Evolutionary conservation across 2,113 vertebrate species (phyloP), one percentile per base, ranked within the genome.

Genomic region (Phyllopteryx taeniolatus): DNA sequence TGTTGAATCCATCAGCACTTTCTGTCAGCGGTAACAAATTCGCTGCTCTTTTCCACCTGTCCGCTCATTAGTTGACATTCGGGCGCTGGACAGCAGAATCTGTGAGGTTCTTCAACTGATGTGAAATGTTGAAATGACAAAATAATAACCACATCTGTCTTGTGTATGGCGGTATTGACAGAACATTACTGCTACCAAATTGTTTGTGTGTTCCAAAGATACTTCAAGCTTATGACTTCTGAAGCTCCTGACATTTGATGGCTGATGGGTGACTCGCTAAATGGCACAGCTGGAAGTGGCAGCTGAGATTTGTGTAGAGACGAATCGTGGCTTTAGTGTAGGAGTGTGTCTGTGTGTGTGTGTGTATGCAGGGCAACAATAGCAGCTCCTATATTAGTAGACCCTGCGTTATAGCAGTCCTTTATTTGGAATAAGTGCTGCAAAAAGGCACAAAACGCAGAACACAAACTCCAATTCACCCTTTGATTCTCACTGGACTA

Each of bases 141-240:
- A 95, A 93, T 96, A 97, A 96, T 96, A 96, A 95, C 94, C 94
- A 91, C 95, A 98, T 98, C 95, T 93, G 93, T 98, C 96, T 98
- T 96, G 92, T 95, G 94, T 95, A 93, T 90, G 78, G 85, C 85
- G 86, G 93, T 96, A 98, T 96, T 95, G 96, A 96, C 95, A 93
- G 84, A 91, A 91, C 89, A 93, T 96, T 95, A 95, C 93, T 91
- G 93, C 84, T 92, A 86, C 87, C 95, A 97, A 95, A 96, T 95
- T 96, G 95, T 93, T 96, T 96, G 94, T 96, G 95, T 95, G 89
- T 95, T 93, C 94, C 79, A 71, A 68, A 94, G 94, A 95, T 93
- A 93, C 93, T 92, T 94, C 90, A 90, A 91, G 88, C 87, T 86
- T 93, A 90, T 93, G 88, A 90, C 84, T 90, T 90, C 83, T 81